A percentile compares a stretch with the other conserved stretches of the same genome.
phyloP scores from a whole-genome alignment of 2,888 invertebrate genomes.

The Acrocyrtus sp. region DNA sequence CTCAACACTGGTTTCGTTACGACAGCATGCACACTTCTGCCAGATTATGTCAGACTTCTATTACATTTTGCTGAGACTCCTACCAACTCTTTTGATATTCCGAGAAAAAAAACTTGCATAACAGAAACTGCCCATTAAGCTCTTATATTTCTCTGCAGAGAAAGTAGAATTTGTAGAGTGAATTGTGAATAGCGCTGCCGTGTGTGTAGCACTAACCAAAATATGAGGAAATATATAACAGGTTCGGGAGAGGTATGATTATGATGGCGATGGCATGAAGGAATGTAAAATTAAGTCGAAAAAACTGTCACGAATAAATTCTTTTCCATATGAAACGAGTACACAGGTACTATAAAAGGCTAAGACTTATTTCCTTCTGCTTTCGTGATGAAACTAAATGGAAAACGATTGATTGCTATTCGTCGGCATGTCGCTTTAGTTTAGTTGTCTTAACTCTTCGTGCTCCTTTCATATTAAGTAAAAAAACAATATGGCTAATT shows the following conservation, averaged over 20 bases:
- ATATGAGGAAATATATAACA: too few relatives aligned
- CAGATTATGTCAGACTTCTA: too few relatives aligned
- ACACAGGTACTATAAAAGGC: too few relatives aligned
- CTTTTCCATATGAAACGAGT: too few relatives aligned
- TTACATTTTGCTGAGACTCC: too few relatives aligned
- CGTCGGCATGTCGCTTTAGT: neutral
- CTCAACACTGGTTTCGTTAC: too few relatives aligned
- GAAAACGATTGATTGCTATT: constrained; percentile 21
- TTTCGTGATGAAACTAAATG: constrained; percentile 1
- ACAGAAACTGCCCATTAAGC: neutral
- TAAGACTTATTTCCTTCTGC: neutral
- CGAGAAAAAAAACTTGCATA: neutral
- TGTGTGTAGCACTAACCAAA: neutral
- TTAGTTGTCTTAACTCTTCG: neutral
- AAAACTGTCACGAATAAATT: neutral
- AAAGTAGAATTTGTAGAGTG: neutral
- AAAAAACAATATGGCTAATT: neutral
- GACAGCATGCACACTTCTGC: too few relatives aligned
- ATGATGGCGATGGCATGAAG: neutral
- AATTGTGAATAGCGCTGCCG: neutral
- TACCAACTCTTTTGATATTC: too few relatives aligned
- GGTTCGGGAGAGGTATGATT: too few relatives aligned
- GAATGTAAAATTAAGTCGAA: neutral
- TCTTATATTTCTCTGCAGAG: too few relatives aligned
- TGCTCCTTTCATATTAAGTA: constrained; percentile 3